These are phyloP conservation scores for Alectura lathami DNA, from an alignment of 2,113 vertebrate genomes.

Conservation along the genomic window DNA sequence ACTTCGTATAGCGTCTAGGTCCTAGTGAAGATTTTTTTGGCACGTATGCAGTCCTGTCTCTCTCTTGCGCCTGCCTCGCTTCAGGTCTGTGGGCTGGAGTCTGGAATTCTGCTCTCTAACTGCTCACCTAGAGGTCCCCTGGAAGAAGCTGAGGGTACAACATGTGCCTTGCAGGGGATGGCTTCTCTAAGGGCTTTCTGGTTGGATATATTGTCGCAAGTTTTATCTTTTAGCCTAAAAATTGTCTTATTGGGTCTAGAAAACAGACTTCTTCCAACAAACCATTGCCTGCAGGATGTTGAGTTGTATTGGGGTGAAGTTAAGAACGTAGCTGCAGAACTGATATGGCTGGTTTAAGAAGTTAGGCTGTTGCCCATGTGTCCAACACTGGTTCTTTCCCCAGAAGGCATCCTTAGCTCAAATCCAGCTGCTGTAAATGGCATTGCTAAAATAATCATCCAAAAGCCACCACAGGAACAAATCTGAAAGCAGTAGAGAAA, in stretches of 20 bases:
- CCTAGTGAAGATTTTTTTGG: neutral
- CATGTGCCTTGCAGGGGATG: neutral
- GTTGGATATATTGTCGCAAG: neutral
- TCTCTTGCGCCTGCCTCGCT: neutral
- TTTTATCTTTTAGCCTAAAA: neutral
- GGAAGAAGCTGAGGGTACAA: neutral
- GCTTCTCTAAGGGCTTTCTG: neutral
- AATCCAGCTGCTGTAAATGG: neutral
- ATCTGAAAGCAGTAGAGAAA: neutral
- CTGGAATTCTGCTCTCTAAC: neutral
- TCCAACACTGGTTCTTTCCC: neutral
- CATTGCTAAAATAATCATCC: neutral
- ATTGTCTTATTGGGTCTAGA: rapidly evolving
- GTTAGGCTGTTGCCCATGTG: neutral
- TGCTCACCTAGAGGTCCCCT: neutral
- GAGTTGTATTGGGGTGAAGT: neutral
- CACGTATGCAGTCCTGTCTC: neutral
- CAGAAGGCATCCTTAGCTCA: neutral
- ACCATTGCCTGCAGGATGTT: neutral
- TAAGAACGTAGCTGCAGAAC: neutral
- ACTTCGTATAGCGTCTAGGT: neutral
- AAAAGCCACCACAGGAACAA: neutral
- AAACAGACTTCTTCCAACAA: neutral
- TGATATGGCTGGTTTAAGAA: neutral
- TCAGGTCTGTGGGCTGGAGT: neutral